Base-by-base conservation (phyloP, 2,888 invertebrate genomes). In the Cerastis rubricosa region DNA sequence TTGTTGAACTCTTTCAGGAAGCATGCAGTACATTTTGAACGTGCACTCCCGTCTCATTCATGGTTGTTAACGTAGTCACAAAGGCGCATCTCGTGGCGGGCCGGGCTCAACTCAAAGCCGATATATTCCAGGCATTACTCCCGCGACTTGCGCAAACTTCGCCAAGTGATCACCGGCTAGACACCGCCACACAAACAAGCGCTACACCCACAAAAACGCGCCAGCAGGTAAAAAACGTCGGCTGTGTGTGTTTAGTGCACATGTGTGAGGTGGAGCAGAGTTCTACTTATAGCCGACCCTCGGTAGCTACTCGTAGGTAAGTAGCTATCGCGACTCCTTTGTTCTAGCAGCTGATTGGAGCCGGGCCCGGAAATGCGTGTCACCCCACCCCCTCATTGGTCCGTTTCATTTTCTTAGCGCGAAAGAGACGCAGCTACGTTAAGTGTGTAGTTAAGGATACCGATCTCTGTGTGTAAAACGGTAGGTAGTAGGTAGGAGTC, bases 291-390 rank as follows among this genome's bases (percentile, higher is more conserved):
- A 93, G 91, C 84, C 93, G 94, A 94, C 94, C 94, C 95, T 86
- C 85, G 82, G 92, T 95, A 95, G 96, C 95, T 96, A 95, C 95
- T 96, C 92, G 94, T 96, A 95, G 93, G 94, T 94, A 94, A 96
- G 96, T 96, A 96, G 96, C 96, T 95, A 96, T 95, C 95, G 94
- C 94, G 93, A 93, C 92, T 96, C 97, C 95, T 96, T 97, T 97
- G 97, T 97, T 97, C 97, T 97, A 97, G 96, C 96, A 97, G 97
- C 97, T 97, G 97, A 97, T 97, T 97, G 97, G 97, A 97, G 96
- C 95, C 94, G 95, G 94, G 95, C 93, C 96, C 96, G 96, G 97
- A 96, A 96, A 96, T 97, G 97, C 96, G 97, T 97, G 95, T 96
- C 96, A 96, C 96, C 95, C 96, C 96, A 94, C 96, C 96, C 96